These are phyloP conservation scores for Columba janthina DNA, from an alignment of 2,113 vertebrate genomes.

Conservation along the genomic window DNA sequence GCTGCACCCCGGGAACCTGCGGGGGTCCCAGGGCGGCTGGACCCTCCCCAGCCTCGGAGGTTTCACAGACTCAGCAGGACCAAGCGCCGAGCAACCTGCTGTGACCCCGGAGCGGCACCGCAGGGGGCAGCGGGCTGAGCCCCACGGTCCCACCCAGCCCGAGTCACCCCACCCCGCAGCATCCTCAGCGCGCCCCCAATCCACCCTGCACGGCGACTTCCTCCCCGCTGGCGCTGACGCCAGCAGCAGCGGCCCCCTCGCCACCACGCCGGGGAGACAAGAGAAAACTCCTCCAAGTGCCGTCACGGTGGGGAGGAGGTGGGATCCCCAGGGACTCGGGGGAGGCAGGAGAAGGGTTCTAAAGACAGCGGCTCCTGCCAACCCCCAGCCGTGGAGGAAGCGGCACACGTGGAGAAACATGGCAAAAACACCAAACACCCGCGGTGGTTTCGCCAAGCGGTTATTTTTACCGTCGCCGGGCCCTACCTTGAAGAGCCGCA, in stretches of 20 bases:
- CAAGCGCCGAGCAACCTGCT: neutral
- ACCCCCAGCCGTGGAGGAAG: neutral
- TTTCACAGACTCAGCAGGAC: neutral
- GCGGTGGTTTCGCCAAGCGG: neutral
- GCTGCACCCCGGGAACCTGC: neutral
- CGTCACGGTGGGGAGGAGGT: neutral
- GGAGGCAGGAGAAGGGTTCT: slow-evolving; percentile 3
- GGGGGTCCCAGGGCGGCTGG: neutral
- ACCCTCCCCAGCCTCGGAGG: neutral
- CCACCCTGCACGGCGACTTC: neutral
- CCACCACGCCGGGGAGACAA: neutral
- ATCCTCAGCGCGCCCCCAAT: neutral
- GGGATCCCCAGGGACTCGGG: neutral
- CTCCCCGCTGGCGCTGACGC: neutral
- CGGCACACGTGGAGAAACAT: neutral
- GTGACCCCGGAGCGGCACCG: neutral
- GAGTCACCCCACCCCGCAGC: neutral
- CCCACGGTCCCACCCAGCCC: accelerated
- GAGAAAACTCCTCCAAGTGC: neutral
- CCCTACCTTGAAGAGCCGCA: slow-evolving; percentile 95
- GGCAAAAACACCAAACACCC: slow-evolving; percentile 14
- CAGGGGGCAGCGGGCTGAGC: neutral
- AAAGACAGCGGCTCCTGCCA: neutral
- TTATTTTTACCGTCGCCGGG: slow-evolving; percentile 24
- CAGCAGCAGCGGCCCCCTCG: neutral